Percentiles rank a stretch among this genome's conserved stretches.
Conservation (phyloP, 2,888 invertebrate species). For the Leptinotarsa peninsularis region DNA sequence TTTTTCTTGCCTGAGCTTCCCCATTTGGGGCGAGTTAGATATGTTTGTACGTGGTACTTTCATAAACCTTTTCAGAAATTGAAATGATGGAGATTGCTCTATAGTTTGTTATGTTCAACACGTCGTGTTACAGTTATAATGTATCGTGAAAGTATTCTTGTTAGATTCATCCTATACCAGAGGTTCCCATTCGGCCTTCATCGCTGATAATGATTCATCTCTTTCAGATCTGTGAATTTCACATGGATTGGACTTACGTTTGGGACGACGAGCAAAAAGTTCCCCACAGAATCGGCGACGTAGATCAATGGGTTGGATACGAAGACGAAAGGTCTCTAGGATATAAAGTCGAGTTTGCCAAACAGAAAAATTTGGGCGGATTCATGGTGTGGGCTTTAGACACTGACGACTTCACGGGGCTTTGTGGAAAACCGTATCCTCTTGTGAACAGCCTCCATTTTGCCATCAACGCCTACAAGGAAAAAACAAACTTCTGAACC, state of each 20-base stretch:
- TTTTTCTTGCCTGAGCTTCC: no score
- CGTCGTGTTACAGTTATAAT: no score
- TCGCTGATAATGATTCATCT: not conserved
- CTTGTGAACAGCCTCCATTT: conserved; percentile 46
- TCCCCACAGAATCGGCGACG: conserved; percentile 71
- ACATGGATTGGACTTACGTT: conserved; percentile 57
- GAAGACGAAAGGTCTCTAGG: conserved; percentile 71
- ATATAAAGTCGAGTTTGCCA: conserved; percentile 64
- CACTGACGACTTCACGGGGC: conserved; percentile 78
- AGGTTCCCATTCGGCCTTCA: not conserved
- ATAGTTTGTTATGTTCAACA: no score
- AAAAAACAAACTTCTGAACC: not conserved
- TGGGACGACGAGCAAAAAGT: conserved; percentile 63
- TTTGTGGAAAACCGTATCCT: conserved; percentile 65
- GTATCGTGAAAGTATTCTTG: no score
- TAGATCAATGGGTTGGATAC: conserved; percentile 75
- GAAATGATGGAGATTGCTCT: no score
- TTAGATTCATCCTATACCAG: no score
- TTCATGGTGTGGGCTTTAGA: conserved; percentile 84
- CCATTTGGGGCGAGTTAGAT: no score
- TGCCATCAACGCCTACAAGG: conserved; percentile 4
- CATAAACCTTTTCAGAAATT: no score
- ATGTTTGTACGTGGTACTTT: no score
- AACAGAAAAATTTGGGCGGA: conserved; percentile 66
- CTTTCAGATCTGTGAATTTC: conserved; percentile 57